Percentiles rank a stretch among this genome's conserved stretches.
Evolutionary conservation across 2,888 invertebrate species (phyloP).

Genomic region (Meliscaeva auricollis): DNA sequence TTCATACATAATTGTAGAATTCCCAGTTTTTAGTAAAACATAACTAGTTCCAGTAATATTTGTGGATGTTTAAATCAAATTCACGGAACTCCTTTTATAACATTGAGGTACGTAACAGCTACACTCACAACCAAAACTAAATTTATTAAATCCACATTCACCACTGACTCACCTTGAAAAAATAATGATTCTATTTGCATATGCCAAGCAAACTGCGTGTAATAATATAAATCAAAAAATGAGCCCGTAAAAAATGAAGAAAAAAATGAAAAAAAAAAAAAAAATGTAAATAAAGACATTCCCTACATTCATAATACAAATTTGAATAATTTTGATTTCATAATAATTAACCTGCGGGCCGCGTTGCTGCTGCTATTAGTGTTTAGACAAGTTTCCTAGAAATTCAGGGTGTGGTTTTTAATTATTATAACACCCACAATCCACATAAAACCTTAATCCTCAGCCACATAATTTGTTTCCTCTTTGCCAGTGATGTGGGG

Average conservation of each 20-base stretch:
- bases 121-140: no score
- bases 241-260: constrained; percentile 18
- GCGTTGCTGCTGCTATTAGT: not conserved
- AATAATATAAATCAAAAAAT: constrained; percentile 11
- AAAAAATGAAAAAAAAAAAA: not conserved
- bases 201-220: constrained; percentile 17
- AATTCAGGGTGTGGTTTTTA: constrained; percentile 43
- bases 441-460: constrained; percentile 40
- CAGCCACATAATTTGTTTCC: constrained; percentile 37
- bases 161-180: not conserved
- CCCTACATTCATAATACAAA: constrained; percentile 9
- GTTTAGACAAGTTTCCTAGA: constrained; percentile 34
- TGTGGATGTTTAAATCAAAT: no score
- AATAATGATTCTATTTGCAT: not conserved
- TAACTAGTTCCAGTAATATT: no score
- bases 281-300: constrained; percentile 36
- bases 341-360: constrained; percentile 19
- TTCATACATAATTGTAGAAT: no score
- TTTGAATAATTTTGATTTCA: constrained; percentile 48
- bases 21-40: no score
- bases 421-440: constrained; percentile 40
- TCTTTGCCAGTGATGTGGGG: not conserved
- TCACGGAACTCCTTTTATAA: no score
- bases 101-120: no score
- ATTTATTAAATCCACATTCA: no score